These are phyloP conservation scores for Porites evermanni DNA, from an alignment of 92 coral and sea anemone species.

Conservation along the genomic window DNA sequence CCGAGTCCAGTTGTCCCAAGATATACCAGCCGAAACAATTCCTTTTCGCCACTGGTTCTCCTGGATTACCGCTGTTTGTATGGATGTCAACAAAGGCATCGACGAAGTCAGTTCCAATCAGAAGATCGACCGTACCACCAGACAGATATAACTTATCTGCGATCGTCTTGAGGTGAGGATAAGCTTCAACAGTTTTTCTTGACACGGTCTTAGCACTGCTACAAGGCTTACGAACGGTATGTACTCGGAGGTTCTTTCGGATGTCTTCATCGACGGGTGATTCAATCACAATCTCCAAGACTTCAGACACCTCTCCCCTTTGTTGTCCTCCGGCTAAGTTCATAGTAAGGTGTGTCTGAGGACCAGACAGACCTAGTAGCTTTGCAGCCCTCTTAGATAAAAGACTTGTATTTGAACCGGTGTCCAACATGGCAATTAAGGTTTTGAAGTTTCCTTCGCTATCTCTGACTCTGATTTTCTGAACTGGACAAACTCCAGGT, in stretches of 20 bases:
- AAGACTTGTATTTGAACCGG: constrained; percentile 62
- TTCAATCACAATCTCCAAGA: constrained; percentile 50
- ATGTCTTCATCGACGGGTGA: constrained; percentile 62
- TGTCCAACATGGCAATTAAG: constrained; percentile 67
- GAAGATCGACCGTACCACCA: constrained; percentile 63
- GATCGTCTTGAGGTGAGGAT: neutral
- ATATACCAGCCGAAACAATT: constrained; percentile 47
- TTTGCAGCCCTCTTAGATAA: constrained; percentile 57
- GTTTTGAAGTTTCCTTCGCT: constrained; percentile 52
- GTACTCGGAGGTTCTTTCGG: constrained; percentile 49
- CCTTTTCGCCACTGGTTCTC: constrained; percentile 56
- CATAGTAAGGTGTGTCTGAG: constrained; percentile 71
- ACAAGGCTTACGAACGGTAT: constrained; percentile 78
- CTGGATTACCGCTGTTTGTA: constrained; percentile 28
- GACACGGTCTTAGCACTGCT: constrained; percentile 65
- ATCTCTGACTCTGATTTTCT: constrained; percentile 58
- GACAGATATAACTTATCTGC: constrained; percentile 7
- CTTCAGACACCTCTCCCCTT: constrained; percentile 62
- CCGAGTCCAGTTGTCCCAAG: constrained; percentile 33
- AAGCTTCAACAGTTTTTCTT: constrained; percentile 13
- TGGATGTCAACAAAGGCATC: constrained; percentile 66
- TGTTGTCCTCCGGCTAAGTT: constrained; percentile 72
- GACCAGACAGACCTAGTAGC: constrained; percentile 40
- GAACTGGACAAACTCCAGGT: constrained; percentile 71
- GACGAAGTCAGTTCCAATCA: constrained; percentile 72